Evolutionary conservation across 2,888 invertebrate genomes (phyloP), one percentile per base, ranked within the genome.

Genomic region (Molorchus minor): DNA sequence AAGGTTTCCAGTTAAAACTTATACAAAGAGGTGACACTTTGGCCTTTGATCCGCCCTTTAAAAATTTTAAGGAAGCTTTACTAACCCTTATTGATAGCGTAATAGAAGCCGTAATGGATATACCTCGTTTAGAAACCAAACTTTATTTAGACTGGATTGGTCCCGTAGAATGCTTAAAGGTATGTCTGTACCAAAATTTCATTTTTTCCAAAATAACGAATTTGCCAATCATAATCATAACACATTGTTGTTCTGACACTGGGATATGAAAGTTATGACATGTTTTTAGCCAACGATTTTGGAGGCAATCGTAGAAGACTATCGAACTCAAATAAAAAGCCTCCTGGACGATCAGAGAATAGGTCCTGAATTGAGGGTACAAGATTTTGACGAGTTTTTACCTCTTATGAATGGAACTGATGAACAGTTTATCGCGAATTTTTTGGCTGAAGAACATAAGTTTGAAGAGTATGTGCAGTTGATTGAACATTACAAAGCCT

Each of bases 361-460:
- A 53, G 90, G 88, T 0, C 92, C 92, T 0, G 90, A 92, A 74
- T 68, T 88, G 17, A 83, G 90, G 47, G 80, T 91, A 10, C 88
- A 88, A 75, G 92, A 93, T 77, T 93, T 94, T 76, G 92, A 94
- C 76, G 87, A 89, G 63, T 94, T 92, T 75, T 85, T 90, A 61
- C 85, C 87, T 64, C 80, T 94, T 17, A 86, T 93, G 49, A 90
- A 92, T 71, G 91, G 91, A n/a, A 81, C 89, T 87, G 85, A 88
- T n/a, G 83, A 85, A 68, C 77, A 83, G 25, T 82, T 84, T 69
- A 85, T 94, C 0, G 84, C 87, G 1, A 79, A 78, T 10, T 96
- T 96, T 70, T 81, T 96, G 64, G 82, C 85, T 10, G 82, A 86
- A 1, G 82, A 85, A 0, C 88, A 87, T 1, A 81, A 84, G 0